These are phyloP conservation scores for Corbicula japonica DNA, from an alignment of 2,888 invertebrate species.

Conservation along the genomic window DNA sequence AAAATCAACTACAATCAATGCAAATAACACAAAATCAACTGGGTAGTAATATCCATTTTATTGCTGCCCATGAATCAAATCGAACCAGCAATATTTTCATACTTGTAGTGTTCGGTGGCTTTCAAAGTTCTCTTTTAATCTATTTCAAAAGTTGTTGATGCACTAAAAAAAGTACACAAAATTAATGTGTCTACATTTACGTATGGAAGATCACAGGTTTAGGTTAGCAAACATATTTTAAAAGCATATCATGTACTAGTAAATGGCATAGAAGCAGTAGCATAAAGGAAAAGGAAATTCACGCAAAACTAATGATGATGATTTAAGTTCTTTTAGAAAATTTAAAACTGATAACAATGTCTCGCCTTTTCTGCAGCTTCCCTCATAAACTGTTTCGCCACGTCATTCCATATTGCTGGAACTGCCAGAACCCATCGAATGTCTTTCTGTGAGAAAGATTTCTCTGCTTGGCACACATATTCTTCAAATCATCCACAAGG, in stretches of 20 bases:
- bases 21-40: background rate
- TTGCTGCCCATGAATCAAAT: too few relatives aligned
- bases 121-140: too few relatives aligned
- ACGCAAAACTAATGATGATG: too few relatives aligned
- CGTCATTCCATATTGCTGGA: slow-evolving; percentile 4
- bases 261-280: too few relatives aligned
- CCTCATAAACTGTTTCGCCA: too few relatives aligned
- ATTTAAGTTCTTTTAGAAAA: too few relatives aligned
- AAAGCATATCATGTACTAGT: too few relatives aligned
- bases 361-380: background rate
- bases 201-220: background rate
- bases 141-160: background rate
- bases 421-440: background rate
- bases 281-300: too few relatives aligned
- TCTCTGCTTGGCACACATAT: background rate
- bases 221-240: too few relatives aligned
- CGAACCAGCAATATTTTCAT: too few relatives aligned
- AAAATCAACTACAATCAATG: background rate
- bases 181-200: background rate
- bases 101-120: too few relatives aligned
- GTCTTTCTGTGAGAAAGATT: background rate
- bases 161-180: background rate
- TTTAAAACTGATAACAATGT: background rate
- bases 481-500: background rate
- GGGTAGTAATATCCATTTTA: too few relatives aligned